Conservation (phyloP, 2,797 vertebrate genomes). For the Setipinna tenuifilis region DNA sequence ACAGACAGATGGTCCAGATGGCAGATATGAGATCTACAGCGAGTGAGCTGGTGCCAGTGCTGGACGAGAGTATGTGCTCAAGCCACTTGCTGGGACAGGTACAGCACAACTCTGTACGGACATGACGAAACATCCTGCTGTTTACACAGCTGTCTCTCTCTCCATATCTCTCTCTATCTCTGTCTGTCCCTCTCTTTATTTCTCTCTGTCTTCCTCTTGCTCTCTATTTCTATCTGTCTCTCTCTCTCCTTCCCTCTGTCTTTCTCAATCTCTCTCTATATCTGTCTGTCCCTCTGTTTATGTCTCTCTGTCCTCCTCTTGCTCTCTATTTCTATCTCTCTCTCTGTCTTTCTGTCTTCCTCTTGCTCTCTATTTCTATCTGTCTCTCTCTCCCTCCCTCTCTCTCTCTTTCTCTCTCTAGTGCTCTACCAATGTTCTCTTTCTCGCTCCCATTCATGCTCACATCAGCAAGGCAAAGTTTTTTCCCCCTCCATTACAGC, state of each 20-base stretch:
- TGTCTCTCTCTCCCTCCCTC: not conserved
- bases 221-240: no score
- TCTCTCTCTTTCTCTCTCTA: not conserved
- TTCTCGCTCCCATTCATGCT: not conserved
- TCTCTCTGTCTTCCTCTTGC: not conserved
- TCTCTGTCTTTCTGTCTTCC: not conserved
- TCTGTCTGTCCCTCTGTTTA: conserved; percentile 28
- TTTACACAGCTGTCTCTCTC: conserved; percentile 47
- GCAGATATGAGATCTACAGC: not conserved
- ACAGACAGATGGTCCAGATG: not conserved
- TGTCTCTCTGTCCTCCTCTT: conserved; percentile 10
- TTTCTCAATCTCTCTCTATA: no score
- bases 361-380: not conserved
- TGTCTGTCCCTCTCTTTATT: not conserved
- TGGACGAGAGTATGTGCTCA: not conserved
- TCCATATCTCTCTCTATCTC: conserved; percentile 27
- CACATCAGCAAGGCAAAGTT: not conserved
- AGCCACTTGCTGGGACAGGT: no score
- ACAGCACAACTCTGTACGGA: conserved; percentile 17
- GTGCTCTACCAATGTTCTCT: not conserved
- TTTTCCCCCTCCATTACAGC: not conserved
- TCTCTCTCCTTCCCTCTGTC: no score
- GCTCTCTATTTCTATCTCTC: not conserved
- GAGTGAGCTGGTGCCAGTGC: not conserved
- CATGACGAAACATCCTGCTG: conserved; percentile 42